Percentiles rank a stretch among this genome's conserved stretches.
Conservation (phyloP, 37 sponge, comb jelly and placozoan species). For the Petrosia ficiformis region DNA sequence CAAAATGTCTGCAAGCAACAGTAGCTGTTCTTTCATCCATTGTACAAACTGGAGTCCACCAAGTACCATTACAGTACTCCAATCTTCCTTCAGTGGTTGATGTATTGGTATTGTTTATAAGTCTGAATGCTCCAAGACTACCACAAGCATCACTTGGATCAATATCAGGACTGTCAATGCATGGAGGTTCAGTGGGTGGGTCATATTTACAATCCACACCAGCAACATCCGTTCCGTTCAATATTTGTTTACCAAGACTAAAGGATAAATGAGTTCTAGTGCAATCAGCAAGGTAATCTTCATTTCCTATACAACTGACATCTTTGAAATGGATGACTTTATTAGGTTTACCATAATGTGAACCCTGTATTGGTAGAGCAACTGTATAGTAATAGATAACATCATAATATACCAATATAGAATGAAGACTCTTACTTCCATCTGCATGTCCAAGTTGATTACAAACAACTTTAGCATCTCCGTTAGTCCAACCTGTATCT, state of each 20-base stretch:
- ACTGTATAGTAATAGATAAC: neutral
- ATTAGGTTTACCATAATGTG: slow-evolving; percentile 4
- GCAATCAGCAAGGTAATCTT: neutral
- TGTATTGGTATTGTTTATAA: neutral
- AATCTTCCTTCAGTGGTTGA: neutral
- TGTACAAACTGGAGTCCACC: slow-evolving; percentile 2
- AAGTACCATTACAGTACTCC: neutral
- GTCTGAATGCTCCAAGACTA: neutral
- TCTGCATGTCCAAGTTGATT: slow-evolving; percentile 23
- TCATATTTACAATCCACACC: neutral
- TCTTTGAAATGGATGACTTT: slow-evolving; percentile 3
- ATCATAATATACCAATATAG: neutral
- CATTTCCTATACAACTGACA: slow-evolving; percentile 4
- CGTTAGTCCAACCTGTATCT: slow-evolving; percentile 41
- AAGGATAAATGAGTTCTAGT: neutral
- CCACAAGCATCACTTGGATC: neutral
- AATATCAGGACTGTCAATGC: neutral
- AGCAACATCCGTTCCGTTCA: neutral
- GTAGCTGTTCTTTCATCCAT: neutral
- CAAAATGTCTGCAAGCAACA: neutral
- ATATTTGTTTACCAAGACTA: neutral
- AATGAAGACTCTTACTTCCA: neutral
- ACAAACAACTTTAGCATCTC: slow-evolving; percentile 41
- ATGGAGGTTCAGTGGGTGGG: neutral
- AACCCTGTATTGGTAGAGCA: neutral